Conservation (phyloP, 2,113 vertebrate species). For the Myxocyprinus asiaticus region DNA sequence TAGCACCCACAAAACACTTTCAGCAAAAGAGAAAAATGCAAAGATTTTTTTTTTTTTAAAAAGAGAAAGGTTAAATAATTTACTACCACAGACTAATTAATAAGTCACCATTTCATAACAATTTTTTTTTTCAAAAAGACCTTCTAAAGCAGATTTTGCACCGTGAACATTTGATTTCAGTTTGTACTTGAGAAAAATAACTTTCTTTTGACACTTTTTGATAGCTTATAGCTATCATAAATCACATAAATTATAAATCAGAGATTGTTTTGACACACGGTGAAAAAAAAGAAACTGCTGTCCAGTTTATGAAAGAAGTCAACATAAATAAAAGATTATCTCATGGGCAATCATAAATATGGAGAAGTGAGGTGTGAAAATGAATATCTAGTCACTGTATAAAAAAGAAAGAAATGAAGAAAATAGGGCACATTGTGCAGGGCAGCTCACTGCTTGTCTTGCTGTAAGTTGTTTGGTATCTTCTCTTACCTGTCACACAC, state of each 20-base stretch:
- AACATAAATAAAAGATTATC: conserved; percentile 74
- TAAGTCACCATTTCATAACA: no score
- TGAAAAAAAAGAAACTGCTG: conserved; percentile 68
- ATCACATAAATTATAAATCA: conserved; percentile 79
- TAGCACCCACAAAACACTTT: not conserved
- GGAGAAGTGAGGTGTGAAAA: conserved; percentile 67
- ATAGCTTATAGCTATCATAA: conserved; percentile 69
- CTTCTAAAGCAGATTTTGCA: not conserved
- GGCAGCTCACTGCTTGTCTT: conserved; percentile 48
- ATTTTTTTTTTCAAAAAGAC: no score
- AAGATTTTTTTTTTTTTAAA: no score
- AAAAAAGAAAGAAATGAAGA: conserved; percentile 4
- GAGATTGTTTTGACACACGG: conserved; percentile 74
- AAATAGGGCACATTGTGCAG: conserved; percentile 52
- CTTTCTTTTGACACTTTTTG: conserved; percentile 57
- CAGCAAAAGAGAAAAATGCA: not conserved
- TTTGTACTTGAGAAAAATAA: conserved; percentile 8
- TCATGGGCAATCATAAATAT: conserved; percentile 74
- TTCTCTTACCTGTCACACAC: conserved; percentile 58
- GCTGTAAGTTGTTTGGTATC: conserved; percentile 46
- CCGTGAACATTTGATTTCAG: not conserved
- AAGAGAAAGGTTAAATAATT: no score
- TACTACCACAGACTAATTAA: no score
- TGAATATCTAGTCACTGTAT: conserved; percentile 64
- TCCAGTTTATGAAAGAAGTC: conserved; percentile 76